phyloP scores from a whole-genome alignment of 2,113 vertebrate species.

The Lagopus leucura region DNA sequence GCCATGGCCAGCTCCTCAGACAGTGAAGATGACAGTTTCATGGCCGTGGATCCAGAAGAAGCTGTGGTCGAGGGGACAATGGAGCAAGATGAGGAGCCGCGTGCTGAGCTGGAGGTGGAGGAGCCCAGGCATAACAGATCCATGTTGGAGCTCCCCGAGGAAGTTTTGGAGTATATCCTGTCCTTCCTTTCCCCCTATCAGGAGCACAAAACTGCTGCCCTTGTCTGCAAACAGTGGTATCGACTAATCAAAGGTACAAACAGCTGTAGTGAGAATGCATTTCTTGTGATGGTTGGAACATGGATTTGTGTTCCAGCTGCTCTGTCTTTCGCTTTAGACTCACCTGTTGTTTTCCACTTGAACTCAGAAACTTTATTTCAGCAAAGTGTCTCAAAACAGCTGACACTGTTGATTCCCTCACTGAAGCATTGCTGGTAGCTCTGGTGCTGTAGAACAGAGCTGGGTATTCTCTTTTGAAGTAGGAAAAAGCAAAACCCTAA shows the following conservation, averaged over 20 bases:
- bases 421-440: accelerated
- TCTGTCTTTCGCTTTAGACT: neutral
- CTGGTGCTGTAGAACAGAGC: neutral
- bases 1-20: conserved; percentile 93
- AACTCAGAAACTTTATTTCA: neutral
- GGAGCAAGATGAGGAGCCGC: conserved; percentile 78
- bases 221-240: conserved; percentile 99
- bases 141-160: conserved; percentile 94
- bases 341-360: neutral
- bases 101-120: conserved; percentile 62
- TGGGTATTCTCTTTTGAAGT: neutral
- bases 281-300: neutral
- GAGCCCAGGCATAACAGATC: conserved; percentile 76
- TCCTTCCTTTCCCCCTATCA: conserved; percentile 98
- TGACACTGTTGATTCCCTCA: accelerated
- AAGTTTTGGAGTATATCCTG: conserved; percentile 96
- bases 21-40: conserved; percentile 91
- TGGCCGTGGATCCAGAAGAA: conserved; percentile 94
- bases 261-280: neutral
- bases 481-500: neutral
- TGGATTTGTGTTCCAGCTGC: neutral
- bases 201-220: conserved; percentile 96
- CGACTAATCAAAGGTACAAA: conserved; percentile 96
- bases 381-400: neutral
- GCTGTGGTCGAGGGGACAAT: conserved; percentile 73